phyloP scores from a whole-genome alignment of 1,140 invertebrate species.

The Aphelinus atriplicis region DNA sequence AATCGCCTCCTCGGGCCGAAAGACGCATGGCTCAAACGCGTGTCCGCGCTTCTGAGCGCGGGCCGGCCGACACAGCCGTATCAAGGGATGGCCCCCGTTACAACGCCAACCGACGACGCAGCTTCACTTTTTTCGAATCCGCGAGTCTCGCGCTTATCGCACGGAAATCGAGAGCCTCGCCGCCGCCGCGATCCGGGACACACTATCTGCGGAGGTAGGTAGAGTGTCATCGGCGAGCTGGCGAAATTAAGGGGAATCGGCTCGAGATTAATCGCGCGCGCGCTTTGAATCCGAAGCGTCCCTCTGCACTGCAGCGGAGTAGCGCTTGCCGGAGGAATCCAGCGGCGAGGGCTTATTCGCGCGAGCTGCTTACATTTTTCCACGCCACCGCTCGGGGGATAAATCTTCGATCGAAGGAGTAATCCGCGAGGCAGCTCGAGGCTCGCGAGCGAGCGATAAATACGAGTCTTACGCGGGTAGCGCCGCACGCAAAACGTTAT shows the following conservation, averaged over 20 bases:
- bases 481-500: conserved; percentile 7
- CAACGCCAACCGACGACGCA: conserved; percentile 38
- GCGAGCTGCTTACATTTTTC: no score
- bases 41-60: no score
- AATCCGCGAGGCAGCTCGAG: conserved; percentile 10
- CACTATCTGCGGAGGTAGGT: no score
- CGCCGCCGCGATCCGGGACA: no score
- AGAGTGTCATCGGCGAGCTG: background rate
- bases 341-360: no score
- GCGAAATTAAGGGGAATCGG: conserved; percentile 15
- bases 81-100: no score
- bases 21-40: conserved; percentile 49
- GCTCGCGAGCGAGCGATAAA: conserved; percentile 17
- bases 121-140: conserved; percentile 45
- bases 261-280: no score
- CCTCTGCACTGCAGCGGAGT: background rate
- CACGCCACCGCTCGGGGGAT: background rate
- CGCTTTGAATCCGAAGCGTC: background rate
- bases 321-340: conserved; percentile 3
- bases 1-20: conserved; percentile 50
- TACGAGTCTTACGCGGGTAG: conserved; percentile 23
- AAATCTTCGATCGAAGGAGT: conserved; percentile 34
- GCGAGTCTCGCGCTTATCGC: conserved; percentile 45
- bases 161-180: conserved; percentile 45
- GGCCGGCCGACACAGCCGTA: no score